Base-by-base conservation (phyloP, 2,113 vertebrate species). In the Phyllostomus discolor region DNA sequence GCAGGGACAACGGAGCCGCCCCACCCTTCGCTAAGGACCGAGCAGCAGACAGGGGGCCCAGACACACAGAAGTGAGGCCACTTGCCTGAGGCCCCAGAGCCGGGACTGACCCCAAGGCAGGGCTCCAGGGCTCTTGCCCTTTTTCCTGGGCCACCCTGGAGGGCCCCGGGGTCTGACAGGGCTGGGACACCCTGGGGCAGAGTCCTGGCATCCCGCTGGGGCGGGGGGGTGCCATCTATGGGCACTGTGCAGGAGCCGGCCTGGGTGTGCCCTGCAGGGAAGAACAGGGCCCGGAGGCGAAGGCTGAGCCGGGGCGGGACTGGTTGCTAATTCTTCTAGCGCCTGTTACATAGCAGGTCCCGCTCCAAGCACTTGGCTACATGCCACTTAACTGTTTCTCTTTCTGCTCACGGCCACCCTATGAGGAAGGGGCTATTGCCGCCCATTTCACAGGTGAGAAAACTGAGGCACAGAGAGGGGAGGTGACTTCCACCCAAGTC, bases 241-340 rank as follows among this genome's bases (percentile, higher is more conserved):
- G 28, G 2, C 1, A 0, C 33, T 26, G 62, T 16, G 16, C 15
- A 24, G 46, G 35, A 10, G 0, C 0, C 15, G 70, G 46, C 54
- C 52, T 15, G 24, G 4, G 26, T 78, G 62, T 38, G 46, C 15
- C 81, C 66, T 31, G 16, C 6, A 10, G 1, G 54, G 43, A 84
- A 59, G 38, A 50, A 17, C 24, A 0, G 0, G 17, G 59, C 85
- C 33, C 5, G 2, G 41, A 78, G 67, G 16, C 0, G 24, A 41
- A 91, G 28, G 35, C 76, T 3, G 7, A 5, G 57, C 69, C 22
- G 57, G 41, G 19, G 19, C 19, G 2, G 11, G 5, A 1, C 92
- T 26, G 28, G 7, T 10, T 0, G 7, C 43, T 26, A 28, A 48
- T 7, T 8, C 43, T 52, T 15, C 76, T 28, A 1, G 35, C 7